Evolutionary conservation across 2,797 vertebrate species (phyloP), one percentile per base, ranked within the genome.

Genomic region (Sebastes hopkinsi): DNA sequence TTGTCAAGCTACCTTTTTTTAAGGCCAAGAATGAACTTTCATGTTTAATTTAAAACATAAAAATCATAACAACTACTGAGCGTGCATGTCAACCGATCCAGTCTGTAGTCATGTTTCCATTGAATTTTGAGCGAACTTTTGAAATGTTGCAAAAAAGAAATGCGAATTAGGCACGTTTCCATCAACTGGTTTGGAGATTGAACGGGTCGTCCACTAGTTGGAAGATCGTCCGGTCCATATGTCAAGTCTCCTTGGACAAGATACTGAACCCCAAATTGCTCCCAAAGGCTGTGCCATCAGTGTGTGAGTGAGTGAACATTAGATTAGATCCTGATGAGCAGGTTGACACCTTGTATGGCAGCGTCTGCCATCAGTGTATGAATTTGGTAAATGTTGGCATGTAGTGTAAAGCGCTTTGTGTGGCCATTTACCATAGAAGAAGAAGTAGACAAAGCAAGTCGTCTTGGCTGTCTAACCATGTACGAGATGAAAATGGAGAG

Each of bases 71-170:
- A 60, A 25, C 16, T 46, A 46, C 42, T 46, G 42, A 46, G 42
- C 3, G 0, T 46, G 42, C 42, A 46, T 18, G 42, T 46, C 0
- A 55, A 12, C 52, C 52, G 0, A 27, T 58, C 23, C 0, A 55
- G 54, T 42, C 38, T 42, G 0, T 42, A 18, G 38, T 42, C 0
- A 16, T 42, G 14, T 55, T 25, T 25, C 23, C n/a, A 55, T 23
- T 23, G 11, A 55, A 23, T 23, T 23, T 25, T 22, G 6, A 55
- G n/a, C 1, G 4, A 14, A 56, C 6, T 61, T 23, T 23, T 23
- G 23, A 23, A 23, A 23, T 23, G 23, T 23, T 29, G 59, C 9
- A 16, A 30, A 30, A 10, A 30, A 30, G 18, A 16, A 9, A 20
- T 10, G 58, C 4, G 0, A 42, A 42, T 42, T 42, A 42, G 38